Evolutionary conservation across 2,797 vertebrate genomes (phyloP).

Genomic region (Pampus argenteus): DNA sequence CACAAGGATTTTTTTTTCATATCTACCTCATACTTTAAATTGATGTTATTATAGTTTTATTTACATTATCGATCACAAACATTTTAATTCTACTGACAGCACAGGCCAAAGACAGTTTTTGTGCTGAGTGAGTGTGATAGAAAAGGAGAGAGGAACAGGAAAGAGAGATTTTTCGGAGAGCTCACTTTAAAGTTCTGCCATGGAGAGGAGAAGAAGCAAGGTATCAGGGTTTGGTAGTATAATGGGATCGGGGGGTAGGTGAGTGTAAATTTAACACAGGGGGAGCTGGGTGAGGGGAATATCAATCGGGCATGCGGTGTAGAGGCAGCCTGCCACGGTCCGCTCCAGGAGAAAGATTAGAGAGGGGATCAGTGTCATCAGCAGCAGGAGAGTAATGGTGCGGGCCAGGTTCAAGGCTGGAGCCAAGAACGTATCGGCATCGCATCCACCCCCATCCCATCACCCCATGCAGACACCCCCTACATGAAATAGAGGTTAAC

Average conservation of each 20-base stretch:
- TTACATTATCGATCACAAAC: conserved; percentile 70
- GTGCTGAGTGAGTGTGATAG: conserved; percentile 46
- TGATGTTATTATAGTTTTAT: conserved; percentile 62
- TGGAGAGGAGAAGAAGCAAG: conserved; percentile 58
- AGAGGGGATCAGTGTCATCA: conserved; percentile 86
- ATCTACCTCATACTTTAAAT: conserved; percentile 44
- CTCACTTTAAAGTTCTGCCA: conserved; percentile 63
- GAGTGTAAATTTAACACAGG: conserved; percentile 75
- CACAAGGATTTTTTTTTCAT: conserved; percentile 48
- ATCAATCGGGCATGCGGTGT: conserved; percentile 80
- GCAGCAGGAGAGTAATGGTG: conserved; percentile 85
- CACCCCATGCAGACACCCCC: conserved; percentile 69
- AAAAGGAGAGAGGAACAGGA: conserved; percentile 23
- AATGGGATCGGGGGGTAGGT: conserved; percentile 26
- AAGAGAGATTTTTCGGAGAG: conserved; percentile 18
- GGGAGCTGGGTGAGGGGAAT: conserved; percentile 77
- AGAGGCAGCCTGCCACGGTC: conserved; percentile 76
- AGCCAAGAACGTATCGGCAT: conserved; percentile 84
- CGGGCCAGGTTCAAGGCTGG: conserved; percentile 86
- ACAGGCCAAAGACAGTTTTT: conserved; percentile 40
- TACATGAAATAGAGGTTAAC: conserved; percentile 89
- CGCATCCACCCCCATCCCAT: conserved; percentile 71
- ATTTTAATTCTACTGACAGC: conserved; percentile 44
- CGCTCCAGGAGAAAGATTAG: conserved; percentile 85
- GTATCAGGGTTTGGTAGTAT: conserved; percentile 61